Percentiles rank a stretch among this genome's conserved stretches.
Conservation (phyloP, 1,140 invertebrate species). For the Muscidifurax raptorellus region DNA sequence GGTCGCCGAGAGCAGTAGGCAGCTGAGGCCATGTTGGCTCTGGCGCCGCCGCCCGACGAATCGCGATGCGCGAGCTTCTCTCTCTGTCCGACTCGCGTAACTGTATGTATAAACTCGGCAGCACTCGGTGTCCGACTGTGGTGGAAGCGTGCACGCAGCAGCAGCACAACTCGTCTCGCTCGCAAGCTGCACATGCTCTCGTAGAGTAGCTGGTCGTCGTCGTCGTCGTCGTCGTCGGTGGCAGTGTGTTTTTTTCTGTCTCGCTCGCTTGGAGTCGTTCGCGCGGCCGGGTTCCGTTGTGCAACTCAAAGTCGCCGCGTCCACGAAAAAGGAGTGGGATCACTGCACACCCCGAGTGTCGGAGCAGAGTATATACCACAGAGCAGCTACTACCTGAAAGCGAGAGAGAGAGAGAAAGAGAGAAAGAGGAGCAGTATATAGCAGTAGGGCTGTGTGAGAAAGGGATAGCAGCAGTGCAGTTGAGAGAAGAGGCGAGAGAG, state of each 20-base stretch:
- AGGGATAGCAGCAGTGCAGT: background rate
- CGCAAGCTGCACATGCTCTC: constrained; percentile 1
- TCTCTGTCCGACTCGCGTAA: background rate
- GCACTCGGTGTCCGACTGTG: background rate
- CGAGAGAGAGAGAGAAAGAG: constrained; percentile 3
- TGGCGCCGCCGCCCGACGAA: constrained; percentile 13
- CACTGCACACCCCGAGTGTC: constrained; percentile 62
- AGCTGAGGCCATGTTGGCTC: constrained; percentile 22
- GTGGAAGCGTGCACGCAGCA: constrained; percentile 1
- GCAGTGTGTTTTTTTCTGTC: background rate
- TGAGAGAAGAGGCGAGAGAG: constrained; percentile 10
- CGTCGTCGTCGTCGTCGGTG: background rate
- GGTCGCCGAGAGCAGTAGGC: background rate
- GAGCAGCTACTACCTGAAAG: background rate
- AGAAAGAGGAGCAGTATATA: background rate
- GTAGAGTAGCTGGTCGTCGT: background rate
- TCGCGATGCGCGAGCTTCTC: constrained; percentile 7
- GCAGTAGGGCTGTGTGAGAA: background rate
- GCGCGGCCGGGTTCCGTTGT: background rate
- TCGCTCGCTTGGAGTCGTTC: background rate
- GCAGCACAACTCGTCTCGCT: background rate
- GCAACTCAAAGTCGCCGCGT: background rate
- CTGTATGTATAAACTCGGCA: background rate
- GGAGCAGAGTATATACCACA: constrained; percentile 22
- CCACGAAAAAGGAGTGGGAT: background rate